A percentile compares a stretch with the other conserved stretches of the same genome.
Evolutionary conservation across 2,888 invertebrate species (phyloP).

Genomic region (Diplolepis rosae): DNA sequence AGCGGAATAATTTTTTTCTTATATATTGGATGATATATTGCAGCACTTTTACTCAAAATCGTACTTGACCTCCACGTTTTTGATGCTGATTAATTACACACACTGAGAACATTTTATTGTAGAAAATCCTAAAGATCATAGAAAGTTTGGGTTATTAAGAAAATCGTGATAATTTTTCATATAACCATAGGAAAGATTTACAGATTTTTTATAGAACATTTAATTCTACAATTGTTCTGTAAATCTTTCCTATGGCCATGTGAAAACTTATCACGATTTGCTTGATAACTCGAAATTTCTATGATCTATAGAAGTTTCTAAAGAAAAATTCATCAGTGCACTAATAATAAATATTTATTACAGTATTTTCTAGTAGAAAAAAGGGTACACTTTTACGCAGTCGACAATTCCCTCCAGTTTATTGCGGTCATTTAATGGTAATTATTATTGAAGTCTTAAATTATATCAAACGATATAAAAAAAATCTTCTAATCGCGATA

Average conservation of each 20-base stretch:
- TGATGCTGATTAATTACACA: background rate
- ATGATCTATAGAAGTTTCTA: too few species aligned
- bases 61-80: background rate
- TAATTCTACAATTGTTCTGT: too few species aligned
- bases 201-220: too few species aligned
- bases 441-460: background rate
- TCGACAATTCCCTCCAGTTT: constrained; percentile 34
- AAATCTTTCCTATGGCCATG: too few species aligned
- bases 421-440: background rate
- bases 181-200: too few species aligned
- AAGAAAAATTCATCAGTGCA: too few species aligned
- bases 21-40: background rate
- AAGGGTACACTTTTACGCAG: constrained; percentile 50
- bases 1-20: constrained; percentile 17
- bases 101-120: too few species aligned
- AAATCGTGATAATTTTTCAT: too few species aligned
- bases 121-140: too few species aligned
- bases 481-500: constrained; percentile 17
- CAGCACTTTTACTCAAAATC: background rate
- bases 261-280: too few species aligned
- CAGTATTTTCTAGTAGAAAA: constrained; percentile 32
- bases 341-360: background rate
- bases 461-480: constrained; percentile 34
- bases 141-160: too few species aligned
- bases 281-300: too few species aligned